phyloP scores from a whole-genome alignment of 2,113 vertebrate genomes.

The Gasterosteus nipponicus region DNA sequence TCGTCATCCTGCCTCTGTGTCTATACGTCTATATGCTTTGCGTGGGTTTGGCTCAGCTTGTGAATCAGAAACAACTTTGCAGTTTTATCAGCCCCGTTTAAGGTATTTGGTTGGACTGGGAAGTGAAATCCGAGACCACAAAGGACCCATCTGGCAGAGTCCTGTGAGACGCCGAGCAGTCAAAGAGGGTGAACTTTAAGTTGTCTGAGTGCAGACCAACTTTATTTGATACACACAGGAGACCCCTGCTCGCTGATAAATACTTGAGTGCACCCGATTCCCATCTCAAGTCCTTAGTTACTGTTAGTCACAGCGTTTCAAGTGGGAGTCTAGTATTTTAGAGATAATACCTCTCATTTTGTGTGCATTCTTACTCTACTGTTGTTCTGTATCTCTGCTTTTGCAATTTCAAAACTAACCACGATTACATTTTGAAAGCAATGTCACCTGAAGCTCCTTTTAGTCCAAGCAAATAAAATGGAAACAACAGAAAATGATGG shows the following conservation, averaged over 20 bases:
- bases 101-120: constrained; percentile 28
- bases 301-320: constrained; percentile 13
- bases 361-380: neutral
- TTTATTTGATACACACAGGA: constrained; percentile 54
- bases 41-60: neutral
- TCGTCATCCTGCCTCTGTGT: neutral
- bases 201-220: constrained; percentile 44
- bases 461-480: too few relatives aligned
- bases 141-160: constrained; percentile 52
- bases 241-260: constrained; percentile 28
- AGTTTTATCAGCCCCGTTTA: neutral
- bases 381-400: neutral
- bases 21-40: neutral
- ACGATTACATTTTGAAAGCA: neutral
- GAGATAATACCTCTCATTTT: neutral
- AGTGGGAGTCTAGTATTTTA: constrained; percentile 1
- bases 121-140: constrained; percentile 49
- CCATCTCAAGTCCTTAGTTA: neutral
- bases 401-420: neutral
- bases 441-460: neutral
- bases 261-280: constrained; percentile 11
- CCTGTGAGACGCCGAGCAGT: constrained; percentile 54
- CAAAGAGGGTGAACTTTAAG: constrained; percentile 59
- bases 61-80: neutral
- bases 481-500: too few relatives aligned